A percentile compares a stretch with the other conserved stretches of the same genome.
These are phyloP conservation scores for Beroe ovata DNA, from an alignment of 37 sponge, comb jelly and placozoan species.

Conservation along the genomic window DNA sequence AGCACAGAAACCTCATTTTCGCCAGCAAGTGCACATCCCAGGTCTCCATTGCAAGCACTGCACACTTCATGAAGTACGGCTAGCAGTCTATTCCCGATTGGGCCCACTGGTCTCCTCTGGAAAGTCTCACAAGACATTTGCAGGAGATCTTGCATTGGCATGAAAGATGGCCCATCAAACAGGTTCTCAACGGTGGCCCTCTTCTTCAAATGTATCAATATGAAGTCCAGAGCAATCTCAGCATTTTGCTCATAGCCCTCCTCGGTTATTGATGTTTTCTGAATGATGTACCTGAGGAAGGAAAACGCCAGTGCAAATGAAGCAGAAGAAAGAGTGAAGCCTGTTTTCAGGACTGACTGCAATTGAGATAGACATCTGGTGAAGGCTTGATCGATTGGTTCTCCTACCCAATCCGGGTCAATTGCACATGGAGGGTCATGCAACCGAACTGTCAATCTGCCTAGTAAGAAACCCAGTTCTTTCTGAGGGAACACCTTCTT, in stretches of 20 bases:
- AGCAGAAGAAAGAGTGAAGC: constrained; percentile 63
- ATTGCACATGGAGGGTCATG: constrained; percentile 46
- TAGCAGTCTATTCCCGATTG: constrained; percentile 8
- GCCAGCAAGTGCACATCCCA: constrained; percentile 22
- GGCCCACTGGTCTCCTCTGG: constrained; percentile 51
- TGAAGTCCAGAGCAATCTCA: constrained; percentile 50
- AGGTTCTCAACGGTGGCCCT: constrained; percentile 46
- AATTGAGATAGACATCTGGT: constrained; percentile 2
- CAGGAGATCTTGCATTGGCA: constrained; percentile 25
- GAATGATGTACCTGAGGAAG: constrained; percentile 44
- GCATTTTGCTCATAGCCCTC: constrained; percentile 52
- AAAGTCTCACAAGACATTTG: constrained; percentile 57
- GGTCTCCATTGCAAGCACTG: constrained; percentile 29
- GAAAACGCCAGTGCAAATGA: constrained; percentile 51
- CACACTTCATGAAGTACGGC: constrained; percentile 49
- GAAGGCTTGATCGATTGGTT: constrained; percentile 14
- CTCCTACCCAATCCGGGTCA: constrained; percentile 55
- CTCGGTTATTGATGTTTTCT: background rate
- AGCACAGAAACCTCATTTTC: constrained; percentile 39
- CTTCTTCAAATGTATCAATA: constrained; percentile 18
- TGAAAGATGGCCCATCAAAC: constrained; percentile 63
- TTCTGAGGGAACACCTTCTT: constrained; percentile 25
- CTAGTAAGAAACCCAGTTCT: constrained; percentile 26
- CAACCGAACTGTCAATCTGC: constrained; percentile 24
- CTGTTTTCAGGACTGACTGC: background rate